Base-by-base conservation (phyloP, 2,888 invertebrate species). In the Aproaerema taeniolella region DNA sequence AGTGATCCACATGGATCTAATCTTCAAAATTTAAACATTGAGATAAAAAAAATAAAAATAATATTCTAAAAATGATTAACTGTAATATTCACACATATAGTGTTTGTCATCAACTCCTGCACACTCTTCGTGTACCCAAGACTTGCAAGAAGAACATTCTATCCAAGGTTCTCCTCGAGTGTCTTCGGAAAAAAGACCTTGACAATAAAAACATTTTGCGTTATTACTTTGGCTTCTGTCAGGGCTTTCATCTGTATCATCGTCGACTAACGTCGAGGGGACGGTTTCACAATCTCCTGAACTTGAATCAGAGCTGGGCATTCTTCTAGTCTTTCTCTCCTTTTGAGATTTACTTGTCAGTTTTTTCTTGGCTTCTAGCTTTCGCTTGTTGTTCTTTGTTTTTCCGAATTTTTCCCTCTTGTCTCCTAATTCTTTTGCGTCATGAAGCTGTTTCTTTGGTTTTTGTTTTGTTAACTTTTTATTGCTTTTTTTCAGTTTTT, bases 141-240 rank as follows among this genome's bases (percentile, higher is more conserved):
- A 28, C 10, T 11, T 6, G 36, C 45, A 42, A 28, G 45, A 37
- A n/a, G 32, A 24, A 35, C 42, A 42, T 39, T 39, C 31, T 10
- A 45, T 16, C 45, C 45, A 45, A 29, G 17, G 11, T 24, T 45
- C 45, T 34, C 42, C 45, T 14, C 29, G 37, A 16, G 14, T 24
- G 28, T 45, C 42, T 17, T 45, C 39, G 13, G 38, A 45, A 42
- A 45, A 45, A 29, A 13, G 33, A 20, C 39, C 39, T 12, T 43
- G 25, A 17, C 43, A 43, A 15, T 43, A 43, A 16, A 43, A 25
- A 8, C 39, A 43, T 39, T 39, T 43, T 11, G 30, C 39, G 26
- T 42, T 38, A 2, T 42, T 4, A 16, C 31, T 31, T 13, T 42
- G 35, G 10, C 32, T 35, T 25, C 43, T 10, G 10, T 43, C 39